Evolutionary conservation across 2,888 invertebrate species (phyloP).

Genomic region (Eilema griseolum): DNA sequence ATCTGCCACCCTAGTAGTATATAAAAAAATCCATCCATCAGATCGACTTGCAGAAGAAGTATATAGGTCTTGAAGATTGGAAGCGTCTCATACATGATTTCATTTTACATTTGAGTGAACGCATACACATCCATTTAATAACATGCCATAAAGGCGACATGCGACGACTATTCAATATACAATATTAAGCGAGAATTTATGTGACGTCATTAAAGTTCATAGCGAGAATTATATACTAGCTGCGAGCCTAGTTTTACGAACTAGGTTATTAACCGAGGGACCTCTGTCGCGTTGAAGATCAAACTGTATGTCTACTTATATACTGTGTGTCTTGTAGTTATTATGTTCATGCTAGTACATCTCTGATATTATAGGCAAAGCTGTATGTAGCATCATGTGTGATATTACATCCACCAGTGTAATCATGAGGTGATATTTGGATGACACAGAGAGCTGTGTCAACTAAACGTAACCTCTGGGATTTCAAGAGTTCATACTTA

Average conservation of each 20-base stretch:
- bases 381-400: no score
- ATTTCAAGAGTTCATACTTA: no score
- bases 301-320: neutral
- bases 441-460: no score
- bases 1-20: no score
- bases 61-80: no score
- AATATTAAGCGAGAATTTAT: neutral
- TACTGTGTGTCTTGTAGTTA: neutral
- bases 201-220: neutral
- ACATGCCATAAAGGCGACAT: neutral
- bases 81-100: no score
- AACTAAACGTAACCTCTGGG: no score
- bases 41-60: no score
- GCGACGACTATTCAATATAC: neutral
- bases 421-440: no score
- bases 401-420: no score
- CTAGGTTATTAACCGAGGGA: neutral
- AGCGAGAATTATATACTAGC: neutral
- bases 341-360: neutral
- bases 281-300: neutral
- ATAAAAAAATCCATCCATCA: no score
- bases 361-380: neutral
- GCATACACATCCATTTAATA: neutral
- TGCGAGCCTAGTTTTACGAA: neutral
- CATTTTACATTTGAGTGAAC: neutral